A percentile compares a stretch with the other conserved stretches of the same genome.
Evolutionary conservation across 2,888 invertebrate genomes (phyloP).

Genomic region (Melipona bicolor): DNA sequence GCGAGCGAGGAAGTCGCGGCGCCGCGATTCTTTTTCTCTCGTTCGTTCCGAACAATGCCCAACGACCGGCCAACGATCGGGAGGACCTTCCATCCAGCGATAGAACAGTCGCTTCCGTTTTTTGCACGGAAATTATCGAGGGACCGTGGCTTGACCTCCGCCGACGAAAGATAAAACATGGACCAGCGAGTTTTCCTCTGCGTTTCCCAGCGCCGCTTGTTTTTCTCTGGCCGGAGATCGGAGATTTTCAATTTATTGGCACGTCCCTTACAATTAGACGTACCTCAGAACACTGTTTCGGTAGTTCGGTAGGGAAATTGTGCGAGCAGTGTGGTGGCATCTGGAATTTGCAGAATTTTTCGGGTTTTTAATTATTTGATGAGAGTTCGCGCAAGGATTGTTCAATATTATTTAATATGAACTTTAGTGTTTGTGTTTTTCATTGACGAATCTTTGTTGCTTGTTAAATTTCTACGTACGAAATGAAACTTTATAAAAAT

Average conservation of each 20-base stretch:
- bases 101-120: slow-evolving; percentile 64
- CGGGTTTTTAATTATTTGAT: background rate
- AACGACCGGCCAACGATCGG: background rate
- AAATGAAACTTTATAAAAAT: too few species aligned
- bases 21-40: slow-evolving; percentile 62
- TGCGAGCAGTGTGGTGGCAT: background rate
- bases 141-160: slow-evolving; percentile 54
- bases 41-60: slow-evolving; percentile 61
- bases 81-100: slow-evolving; percentile 59
- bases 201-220: slow-evolving; percentile 6
- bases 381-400: background rate
- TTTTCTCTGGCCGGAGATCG: background rate
- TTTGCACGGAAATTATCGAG: slow-evolving; percentile 70
- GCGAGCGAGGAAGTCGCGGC: slow-evolving; percentile 46
- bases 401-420: background rate
- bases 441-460: background rate
- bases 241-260: background rate
- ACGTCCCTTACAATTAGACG: background rate
- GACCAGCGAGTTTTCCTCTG: background rate
- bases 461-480: background rate
- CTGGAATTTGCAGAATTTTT: background rate
- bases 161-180: slow-evolving; percentile 47
- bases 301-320: background rate
- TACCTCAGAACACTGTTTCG: too few species aligned
- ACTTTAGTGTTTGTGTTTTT: background rate